phyloP scores from a whole-genome alignment of 2,797 vertebrate genomes.

The Poeciliopsis infans region DNA sequence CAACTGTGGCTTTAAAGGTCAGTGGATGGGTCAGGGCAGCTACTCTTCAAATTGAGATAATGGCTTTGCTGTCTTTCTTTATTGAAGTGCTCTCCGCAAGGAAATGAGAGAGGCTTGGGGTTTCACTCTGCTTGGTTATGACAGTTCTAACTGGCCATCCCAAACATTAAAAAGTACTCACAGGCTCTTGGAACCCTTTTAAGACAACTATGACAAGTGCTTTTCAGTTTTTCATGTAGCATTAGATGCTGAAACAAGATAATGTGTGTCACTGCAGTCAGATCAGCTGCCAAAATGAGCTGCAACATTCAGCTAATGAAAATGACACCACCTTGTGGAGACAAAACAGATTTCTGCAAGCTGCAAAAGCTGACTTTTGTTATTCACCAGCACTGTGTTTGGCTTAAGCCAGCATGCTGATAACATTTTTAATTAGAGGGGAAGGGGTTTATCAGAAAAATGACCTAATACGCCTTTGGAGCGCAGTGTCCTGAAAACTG shows the following conservation, averaged over 20 bases:
- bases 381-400: constrained; percentile 20
- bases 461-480: constrained; percentile 22
- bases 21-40: constrained; percentile 49
- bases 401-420: constrained; percentile 20
- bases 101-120: constrained; percentile 24
- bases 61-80: constrained; percentile 48
- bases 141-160: constrained; percentile 8
- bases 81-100: constrained; percentile 34
- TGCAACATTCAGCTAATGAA: constrained; percentile 68
- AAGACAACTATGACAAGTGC: not conserved
- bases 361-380: constrained; percentile 1
- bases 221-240: not conserved
- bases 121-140: constrained; percentile 24
- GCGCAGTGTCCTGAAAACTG: constrained; percentile 18
- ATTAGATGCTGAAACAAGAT: not conserved
- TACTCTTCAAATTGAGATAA: constrained; percentile 51
- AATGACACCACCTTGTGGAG: constrained; percentile 83
- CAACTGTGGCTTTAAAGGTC: constrained; percentile 67
- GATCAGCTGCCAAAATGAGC: constrained; percentile 38
- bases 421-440: constrained; percentile 44
- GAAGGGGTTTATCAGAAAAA: constrained; percentile 49
- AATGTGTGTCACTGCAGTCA: not conserved
- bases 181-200: not conserved
- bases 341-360: constrained; percentile 49
- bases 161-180: constrained; percentile 1